These are phyloP conservation scores for Margarornis squamiger DNA, from an alignment of 2,797 vertebrate species.

Conservation along the genomic window DNA sequence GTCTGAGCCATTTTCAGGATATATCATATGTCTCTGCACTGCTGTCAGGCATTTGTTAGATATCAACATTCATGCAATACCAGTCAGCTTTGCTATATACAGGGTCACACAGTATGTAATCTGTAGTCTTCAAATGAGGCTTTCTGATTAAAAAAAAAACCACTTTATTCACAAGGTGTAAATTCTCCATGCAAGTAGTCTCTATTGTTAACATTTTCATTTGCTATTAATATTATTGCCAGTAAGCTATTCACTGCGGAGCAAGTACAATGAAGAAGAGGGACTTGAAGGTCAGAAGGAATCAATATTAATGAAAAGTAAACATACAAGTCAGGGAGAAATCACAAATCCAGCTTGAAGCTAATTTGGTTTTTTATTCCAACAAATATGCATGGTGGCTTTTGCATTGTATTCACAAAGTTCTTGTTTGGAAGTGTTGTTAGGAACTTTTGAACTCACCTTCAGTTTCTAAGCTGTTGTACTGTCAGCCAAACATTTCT, in stretches of 20 bases:
- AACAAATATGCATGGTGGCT: constrained; percentile 16
- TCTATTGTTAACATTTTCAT: background rate
- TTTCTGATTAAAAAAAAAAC: background rate
- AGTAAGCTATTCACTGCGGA: background rate
- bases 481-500: background rate
- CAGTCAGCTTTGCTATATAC: background rate
- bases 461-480: constrained; percentile 23
- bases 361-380: constrained; percentile 46
- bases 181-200: background rate
- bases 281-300: constrained; percentile 45
- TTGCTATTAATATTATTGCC: constrained; percentile 13
- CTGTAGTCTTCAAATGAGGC: background rate
- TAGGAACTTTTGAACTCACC: constrained; percentile 34
- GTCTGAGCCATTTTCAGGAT: constrained; percentile 15
- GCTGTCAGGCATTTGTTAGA: constrained; percentile 4
- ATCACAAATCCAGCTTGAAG: constrained; percentile 56
- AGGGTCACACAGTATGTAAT: background rate
- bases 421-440: constrained; percentile 52
- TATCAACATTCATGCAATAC: background rate
- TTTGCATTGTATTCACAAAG: constrained; percentile 36
- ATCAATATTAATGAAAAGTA: constrained; percentile 62
- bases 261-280: constrained; percentile 1
- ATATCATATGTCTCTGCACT: background rate
- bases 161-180: background rate
- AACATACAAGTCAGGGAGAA: constrained; percentile 45